phyloP scores from a whole-genome alignment of 2,113 vertebrate species.

The Polypterus senegalus region DNA sequence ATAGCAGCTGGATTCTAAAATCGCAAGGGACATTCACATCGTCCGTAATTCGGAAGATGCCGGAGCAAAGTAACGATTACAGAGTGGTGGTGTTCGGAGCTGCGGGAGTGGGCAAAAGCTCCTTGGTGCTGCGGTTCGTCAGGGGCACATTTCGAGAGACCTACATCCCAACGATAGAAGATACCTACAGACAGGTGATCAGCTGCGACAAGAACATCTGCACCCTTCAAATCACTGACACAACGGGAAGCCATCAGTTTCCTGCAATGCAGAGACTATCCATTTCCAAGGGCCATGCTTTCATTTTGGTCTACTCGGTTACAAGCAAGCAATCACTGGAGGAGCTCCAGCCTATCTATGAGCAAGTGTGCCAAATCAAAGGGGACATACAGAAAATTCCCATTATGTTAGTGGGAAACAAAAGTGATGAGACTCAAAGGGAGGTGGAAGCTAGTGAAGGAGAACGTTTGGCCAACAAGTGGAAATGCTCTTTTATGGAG shows the following conservation, averaged over 20 bases:
- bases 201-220: conserved; percentile 54
- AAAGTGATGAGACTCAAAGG: conserved; percentile 36
- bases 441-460: conserved; percentile 42
- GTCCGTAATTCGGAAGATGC: conserved; percentile 28
- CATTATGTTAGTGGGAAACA: conserved; percentile 48
- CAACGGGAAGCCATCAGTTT: conserved; percentile 54
- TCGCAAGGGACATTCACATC: too few relatives aligned
- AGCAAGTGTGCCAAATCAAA: conserved; percentile 51
- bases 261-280: conserved; percentile 55
- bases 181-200: conserved; percentile 53
- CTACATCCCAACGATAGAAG: conserved; percentile 48
- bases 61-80: conserved; percentile 46
- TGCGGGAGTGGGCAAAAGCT: conserved; percentile 50
- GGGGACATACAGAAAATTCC: conserved; percentile 36
- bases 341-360: conserved; percentile 47
- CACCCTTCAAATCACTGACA: conserved; percentile 55
- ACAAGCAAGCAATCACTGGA: conserved; percentile 47
- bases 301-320: conserved; percentile 50
- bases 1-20: not conserved
- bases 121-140: conserved; percentile 45
- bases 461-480: conserved; percentile 38
- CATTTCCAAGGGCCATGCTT: conserved; percentile 50
- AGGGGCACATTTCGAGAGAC: conserved; percentile 43
- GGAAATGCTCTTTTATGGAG: conserved; percentile 55
- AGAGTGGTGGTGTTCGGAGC: conserved; percentile 47